Evolutionary conservation across 2,797 vertebrate species (phyloP).

Genomic region (Galago senegalensis): DNA sequence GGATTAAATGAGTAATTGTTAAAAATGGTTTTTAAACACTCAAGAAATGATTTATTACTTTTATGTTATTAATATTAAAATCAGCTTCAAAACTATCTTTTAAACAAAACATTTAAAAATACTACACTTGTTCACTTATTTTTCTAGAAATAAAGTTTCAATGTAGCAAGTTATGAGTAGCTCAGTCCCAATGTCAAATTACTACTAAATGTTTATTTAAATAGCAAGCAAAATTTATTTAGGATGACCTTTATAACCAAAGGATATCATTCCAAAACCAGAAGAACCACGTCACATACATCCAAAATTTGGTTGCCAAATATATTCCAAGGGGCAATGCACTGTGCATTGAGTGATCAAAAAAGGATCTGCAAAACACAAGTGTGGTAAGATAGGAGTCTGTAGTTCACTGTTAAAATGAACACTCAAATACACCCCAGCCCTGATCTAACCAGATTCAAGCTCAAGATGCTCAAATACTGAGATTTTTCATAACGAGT

Average conservation of each 20-base stretch:
- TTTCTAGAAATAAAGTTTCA: constrained; percentile 33
- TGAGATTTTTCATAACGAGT: constrained; percentile 7
- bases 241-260: constrained; percentile 80
- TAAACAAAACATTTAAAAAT: constrained; percentile 55
- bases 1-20: constrained; percentile 3
- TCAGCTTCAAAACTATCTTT: constrained; percentile 58
- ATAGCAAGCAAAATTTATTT: constrained; percentile 8
- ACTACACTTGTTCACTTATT: not conserved
- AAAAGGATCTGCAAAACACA: constrained; percentile 94
- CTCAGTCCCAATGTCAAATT: constrained; percentile 25
- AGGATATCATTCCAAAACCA: constrained; percentile 99
- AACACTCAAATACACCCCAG: constrained; percentile 4
- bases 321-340: constrained; percentile 99
- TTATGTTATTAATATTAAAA: constrained; percentile 44
- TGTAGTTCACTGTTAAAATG: constrained; percentile 50
- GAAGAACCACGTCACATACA: constrained; percentile 99
- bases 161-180: not conserved
- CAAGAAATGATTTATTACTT: constrained; percentile 23
- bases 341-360: constrained; percentile 99
- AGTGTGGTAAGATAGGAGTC: constrained; percentile 66
- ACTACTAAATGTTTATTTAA: constrained; percentile 52
- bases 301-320: constrained; percentile 99
- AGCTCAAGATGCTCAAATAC: not conserved
- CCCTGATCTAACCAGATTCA: constrained; percentile 22
- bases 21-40: constrained; percentile 52